Evolutionary conservation across 2,888 invertebrate species (phyloP).

Genomic region (Epinotia nisella): DNA sequence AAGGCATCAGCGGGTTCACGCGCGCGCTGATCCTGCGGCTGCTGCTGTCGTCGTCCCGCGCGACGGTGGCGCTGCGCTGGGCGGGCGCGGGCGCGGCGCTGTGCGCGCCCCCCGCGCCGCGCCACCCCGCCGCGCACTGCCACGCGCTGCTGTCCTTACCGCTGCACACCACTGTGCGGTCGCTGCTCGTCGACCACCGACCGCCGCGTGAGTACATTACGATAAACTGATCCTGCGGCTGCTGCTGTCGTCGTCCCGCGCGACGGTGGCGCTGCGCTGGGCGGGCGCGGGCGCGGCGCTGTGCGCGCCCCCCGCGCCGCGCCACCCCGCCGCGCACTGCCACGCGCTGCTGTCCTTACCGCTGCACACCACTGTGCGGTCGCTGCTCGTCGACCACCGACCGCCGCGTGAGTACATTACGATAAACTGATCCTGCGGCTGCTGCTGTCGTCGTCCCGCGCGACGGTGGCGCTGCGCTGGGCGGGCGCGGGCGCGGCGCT

Average conservation of each 20-base stretch:
- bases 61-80: constrained; percentile 89
- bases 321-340: too few relatives aligned
- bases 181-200: constrained; percentile 87
- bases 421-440: constrained; percentile 89
- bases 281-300: too few relatives aligned
- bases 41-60: constrained; percentile 93
- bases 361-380: background rate
- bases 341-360: too few relatives aligned
- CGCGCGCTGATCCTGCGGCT: constrained; percentile 93
- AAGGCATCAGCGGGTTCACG: constrained; percentile 93
- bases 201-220: constrained; percentile 66
- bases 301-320: too few relatives aligned
- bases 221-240: background rate
- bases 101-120: constrained; percentile 47
- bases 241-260: constrained; percentile 32
- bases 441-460: constrained; percentile 67
- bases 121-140: constrained; percentile 86
- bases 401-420: constrained; percentile 43
- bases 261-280: too few relatives aligned
- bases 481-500: background rate
- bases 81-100: constrained; percentile 57
- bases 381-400: constrained; percentile 10
- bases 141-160: constrained; percentile 90
- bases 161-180: constrained; percentile 89
- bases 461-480: constrained; percentile 87